Conservation (phyloP, 1,140 invertebrate species). For the Drosophila littoralis region DNA sequence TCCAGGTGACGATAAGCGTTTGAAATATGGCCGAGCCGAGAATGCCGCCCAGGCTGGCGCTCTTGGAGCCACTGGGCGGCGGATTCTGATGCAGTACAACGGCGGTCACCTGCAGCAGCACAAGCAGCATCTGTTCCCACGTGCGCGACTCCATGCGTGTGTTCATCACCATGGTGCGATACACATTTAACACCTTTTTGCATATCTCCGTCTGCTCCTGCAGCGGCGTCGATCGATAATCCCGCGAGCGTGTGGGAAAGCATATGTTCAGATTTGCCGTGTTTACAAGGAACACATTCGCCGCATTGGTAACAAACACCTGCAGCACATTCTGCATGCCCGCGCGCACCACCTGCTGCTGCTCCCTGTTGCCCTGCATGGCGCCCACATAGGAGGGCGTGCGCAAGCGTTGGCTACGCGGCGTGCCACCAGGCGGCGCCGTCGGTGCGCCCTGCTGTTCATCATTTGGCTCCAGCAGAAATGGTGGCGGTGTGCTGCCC, state of each 20-base stretch:
- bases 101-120: conserved; percentile 96
- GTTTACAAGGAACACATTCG: conserved; percentile 95
- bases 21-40: conserved; percentile 96
- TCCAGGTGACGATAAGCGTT: conserved; percentile 99
- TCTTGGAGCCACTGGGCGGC: conserved; percentile 85
- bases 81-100: conserved; percentile 93
- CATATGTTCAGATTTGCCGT: conserved; percentile 85
- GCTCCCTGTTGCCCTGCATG: conserved; percentile 88
- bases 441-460: conserved; percentile 70
- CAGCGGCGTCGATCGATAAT: conserved; percentile 86
- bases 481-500: conserved; percentile 91
- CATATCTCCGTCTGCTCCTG: conserved; percentile 98
- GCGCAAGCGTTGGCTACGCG: conserved; percentile 87
- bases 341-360: conserved; percentile 91
- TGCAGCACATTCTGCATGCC: conserved; percentile 95
- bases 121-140: conserved; percentile 95
- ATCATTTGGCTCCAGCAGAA: conserved; percentile 93
- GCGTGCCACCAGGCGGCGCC: conserved; percentile 60
- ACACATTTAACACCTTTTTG: conserved; percentile 98
- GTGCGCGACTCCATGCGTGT: conserved; percentile 95
- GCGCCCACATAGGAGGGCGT: conserved; percentile 94
- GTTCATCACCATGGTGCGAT: conserved; percentile 98
- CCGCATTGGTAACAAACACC: conserved; percentile 97
- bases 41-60: conserved; percentile 85
- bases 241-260: conserved; percentile 83